Evolutionary conservation across 1,140 invertebrate genomes (phyloP).

Genomic region (Spodoptera frugiperda): DNA sequence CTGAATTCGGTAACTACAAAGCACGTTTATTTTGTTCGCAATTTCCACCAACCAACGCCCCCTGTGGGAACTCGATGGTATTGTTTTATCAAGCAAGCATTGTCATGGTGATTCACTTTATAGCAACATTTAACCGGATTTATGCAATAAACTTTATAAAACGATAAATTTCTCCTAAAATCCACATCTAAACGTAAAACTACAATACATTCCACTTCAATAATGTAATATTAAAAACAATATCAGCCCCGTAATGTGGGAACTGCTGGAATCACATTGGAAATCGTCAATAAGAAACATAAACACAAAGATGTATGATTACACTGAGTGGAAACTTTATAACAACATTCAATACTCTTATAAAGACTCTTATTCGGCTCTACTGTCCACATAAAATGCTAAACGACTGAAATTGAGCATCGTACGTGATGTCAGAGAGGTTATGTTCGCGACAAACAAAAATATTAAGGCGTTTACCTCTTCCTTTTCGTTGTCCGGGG

Average conservation of each 20-base stretch:
- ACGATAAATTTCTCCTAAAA: background rate
- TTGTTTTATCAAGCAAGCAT: slow-evolving; percentile 74
- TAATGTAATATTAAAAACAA: slow-evolving; percentile 6
- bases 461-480: slow-evolving; percentile 86
- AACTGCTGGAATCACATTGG: background rate
- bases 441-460: slow-evolving; percentile 85
- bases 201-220: background rate
- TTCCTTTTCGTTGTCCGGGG: slow-evolving; percentile 71
- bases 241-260: slow-evolving; percentile 33
- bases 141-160: background rate
- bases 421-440: slow-evolving; percentile 73
- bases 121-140: slow-evolving; percentile 63
- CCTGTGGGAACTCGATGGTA: slow-evolving; percentile 69
- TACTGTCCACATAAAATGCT: slow-evolving; percentile 52
- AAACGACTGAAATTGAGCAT: slow-evolving; percentile 69
- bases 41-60: slow-evolving; percentile 66
- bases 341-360: slow-evolving; percentile 28
- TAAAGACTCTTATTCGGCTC: slow-evolving; percentile 36
- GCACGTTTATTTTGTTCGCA: slow-evolving; percentile 31
- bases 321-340: slow-evolving; percentile 38
- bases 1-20: background rate
- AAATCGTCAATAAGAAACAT: slow-evolving; percentile 18
- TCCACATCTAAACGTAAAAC: background rate
- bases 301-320: slow-evolving; percentile 31
- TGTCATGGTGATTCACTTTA: slow-evolving; percentile 80